Base-by-base conservation (phyloP, 2,113 vertebrate species). In the Lepus europaeus region DNA sequence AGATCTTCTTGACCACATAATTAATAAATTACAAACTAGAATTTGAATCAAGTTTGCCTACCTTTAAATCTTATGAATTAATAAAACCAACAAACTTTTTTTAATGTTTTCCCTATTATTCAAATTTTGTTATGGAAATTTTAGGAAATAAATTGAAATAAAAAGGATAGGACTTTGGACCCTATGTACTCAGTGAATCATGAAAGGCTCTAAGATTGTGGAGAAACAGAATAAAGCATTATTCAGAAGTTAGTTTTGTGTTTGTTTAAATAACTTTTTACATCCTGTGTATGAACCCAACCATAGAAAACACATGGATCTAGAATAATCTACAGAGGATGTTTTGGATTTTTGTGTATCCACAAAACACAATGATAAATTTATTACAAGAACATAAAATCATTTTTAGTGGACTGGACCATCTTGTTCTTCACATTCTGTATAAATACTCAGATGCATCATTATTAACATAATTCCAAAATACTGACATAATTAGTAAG, bases 31-130 rank as follows among this genome's bases (percentile, higher is more conserved):
- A 6, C 6, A 83, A 76, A 83, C 4, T 85, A 87, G 51, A 86
- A 91, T 83, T 49, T 89, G 72, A 89, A 83, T 9, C 33, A 92
- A 31, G 4, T 6, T 5, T 6, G 9, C 56, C 20, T 92, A 49
- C 1, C 7, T 93, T 96, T 70, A 85, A 68, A 45, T 33, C 19
- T 25, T 72, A 77, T 12, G 5, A 84, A 78, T 95, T 88, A 88
- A 45, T 27, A 81, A 81, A 94, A 88, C 12, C 17, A 70, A 79
- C 13, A 64, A 79, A 29, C 39, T 22, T 23, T 78, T 53, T 86
- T 69, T 59, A 59, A 85, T 88, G 12, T 49, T 84, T 81, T 12
- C 84, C 27, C 19, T 36, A 59, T 73, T 93, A 77, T 72, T 91
- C 49, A 84, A 77, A 63, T 0, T 36, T 68, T 25, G 66, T 61